Base-by-base conservation (phyloP, 1,140 invertebrate species). In the Neoseiulus cucumeris region DNA sequence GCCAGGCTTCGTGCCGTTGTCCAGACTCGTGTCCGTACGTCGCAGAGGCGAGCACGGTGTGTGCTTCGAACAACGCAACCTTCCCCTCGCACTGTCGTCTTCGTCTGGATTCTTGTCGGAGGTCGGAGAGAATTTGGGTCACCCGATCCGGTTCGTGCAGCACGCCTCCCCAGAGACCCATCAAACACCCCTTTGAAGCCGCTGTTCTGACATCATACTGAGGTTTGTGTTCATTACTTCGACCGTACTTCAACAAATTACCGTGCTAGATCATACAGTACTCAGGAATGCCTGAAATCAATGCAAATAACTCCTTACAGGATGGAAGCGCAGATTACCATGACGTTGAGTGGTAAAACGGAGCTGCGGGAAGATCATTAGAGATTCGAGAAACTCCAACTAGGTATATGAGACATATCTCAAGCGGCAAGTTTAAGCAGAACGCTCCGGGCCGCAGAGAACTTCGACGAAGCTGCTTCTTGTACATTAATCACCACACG, bases 21-120 rank as follows among this genome's bases (percentile, higher is more conserved):
- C 51, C 51, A 17, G 51, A 59, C 51, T 59, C 51, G 51, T 59
- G 51, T 9, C 51, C 51, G 51, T 59, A 59, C 22, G 51, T 29
- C 9, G 25, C 51, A 12, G 33, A 59, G 14, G 51, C 51, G 33
- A 25, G 51, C 22, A 4, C 51, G 22, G 51, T 59, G 22, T 59
- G 51, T 25, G 51, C 25, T 2, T 59, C 51, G 12, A 59, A 59
- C 51, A 59, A 59, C 51, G 25, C 51, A 20, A 59, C 51, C 14
- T 59, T 59, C 22, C 25, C 22, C 9, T 59, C 51, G 1, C 51
- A 59, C 9, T 59, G 51, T 25, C 51, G 51, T 4, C 33, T 59
- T 4, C 51, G 51, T 29, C 14, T 59, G 14, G 51, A 59, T 25
- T 59, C 51, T 12, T 59, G 51, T 20, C 14, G 51, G 22, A 25